Conservation (phyloP, 2,113 vertebrate genomes). For the Eolophus roseicapilla region DNA sequence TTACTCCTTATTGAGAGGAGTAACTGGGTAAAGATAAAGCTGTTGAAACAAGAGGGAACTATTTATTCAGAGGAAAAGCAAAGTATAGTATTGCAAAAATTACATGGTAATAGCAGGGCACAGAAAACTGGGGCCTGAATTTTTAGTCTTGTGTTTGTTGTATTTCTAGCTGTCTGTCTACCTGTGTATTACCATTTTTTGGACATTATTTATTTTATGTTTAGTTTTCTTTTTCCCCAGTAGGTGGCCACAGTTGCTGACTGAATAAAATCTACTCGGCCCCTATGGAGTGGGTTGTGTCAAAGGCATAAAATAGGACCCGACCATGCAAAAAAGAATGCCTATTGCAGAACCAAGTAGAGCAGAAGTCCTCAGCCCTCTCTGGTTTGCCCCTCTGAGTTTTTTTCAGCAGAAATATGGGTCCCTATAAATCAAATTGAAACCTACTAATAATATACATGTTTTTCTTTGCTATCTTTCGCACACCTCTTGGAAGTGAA, state of each 20-base stretch:
- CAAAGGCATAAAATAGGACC: not conserved
- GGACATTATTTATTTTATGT: not conserved
- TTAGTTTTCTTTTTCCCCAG: not conserved
- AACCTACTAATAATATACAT: not conserved
- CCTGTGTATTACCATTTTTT: not conserved
- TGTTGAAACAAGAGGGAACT: not conserved
- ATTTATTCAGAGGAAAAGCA: not conserved
- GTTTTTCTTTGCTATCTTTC: not conserved
- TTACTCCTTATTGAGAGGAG: not conserved
- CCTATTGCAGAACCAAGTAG: not conserved
- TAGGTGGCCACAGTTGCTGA: slow-evolving; percentile 37
- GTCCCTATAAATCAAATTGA: not conserved
- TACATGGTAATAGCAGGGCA: not conserved
- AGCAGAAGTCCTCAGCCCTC: not conserved
- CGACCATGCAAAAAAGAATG: not conserved
- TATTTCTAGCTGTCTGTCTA: not conserved
- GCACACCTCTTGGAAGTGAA: not conserved
- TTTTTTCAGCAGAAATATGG: not conserved
- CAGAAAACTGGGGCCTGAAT: not conserved
- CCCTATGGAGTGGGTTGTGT: not conserved
- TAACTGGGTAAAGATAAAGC: not conserved
- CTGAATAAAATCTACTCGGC: not conserved
- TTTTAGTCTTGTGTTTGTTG: not conserved
- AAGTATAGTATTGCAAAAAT: not conserved
- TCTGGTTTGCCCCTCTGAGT: not conserved